Evolutionary conservation across 2,113 vertebrate species (phyloP).

Genomic region (Machaerirhynchus nigripectus): DNA sequence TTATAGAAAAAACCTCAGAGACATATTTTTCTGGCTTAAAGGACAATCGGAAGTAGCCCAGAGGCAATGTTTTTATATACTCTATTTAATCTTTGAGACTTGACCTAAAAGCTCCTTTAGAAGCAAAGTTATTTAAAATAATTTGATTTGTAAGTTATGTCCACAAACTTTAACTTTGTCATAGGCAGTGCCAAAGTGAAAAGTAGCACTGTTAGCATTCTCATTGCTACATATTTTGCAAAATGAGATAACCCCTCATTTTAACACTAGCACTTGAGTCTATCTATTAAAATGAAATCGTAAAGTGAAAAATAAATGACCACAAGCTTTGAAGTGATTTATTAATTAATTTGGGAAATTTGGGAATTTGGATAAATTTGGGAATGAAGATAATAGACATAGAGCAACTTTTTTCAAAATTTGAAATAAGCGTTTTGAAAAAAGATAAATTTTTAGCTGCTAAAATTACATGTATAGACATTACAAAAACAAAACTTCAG

Average conservation of each 20-base stretch:
- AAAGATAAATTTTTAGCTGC: neutral
- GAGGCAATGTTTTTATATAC: conserved; percentile 73
- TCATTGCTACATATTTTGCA: conserved; percentile 48
- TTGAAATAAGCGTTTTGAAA: neutral
- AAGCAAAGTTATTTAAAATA: conserved; percentile 62
- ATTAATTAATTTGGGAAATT: conserved; percentile 55
- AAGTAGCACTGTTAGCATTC: conserved; percentile 18
- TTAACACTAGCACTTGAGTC: conserved; percentile 30
- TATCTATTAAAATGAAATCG: conserved; percentile 53
- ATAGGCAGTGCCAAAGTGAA: neutral
- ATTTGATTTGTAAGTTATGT: conserved; percentile 56
- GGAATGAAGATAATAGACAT: neutral
- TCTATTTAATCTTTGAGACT: conserved; percentile 58
- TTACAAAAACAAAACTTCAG: neutral
- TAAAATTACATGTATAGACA: neutral
- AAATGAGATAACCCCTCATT: conserved; percentile 52
- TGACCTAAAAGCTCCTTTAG: conserved; percentile 70
- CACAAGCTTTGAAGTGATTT: conserved; percentile 46
- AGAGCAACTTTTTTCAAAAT: neutral
- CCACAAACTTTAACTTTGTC: conserved; percentile 42
- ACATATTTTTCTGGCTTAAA: conserved; percentile 72
- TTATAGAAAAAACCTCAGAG: conserved; percentile 65
- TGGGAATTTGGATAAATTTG: conserved; percentile 23
- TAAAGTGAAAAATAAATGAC: conserved; percentile 66
- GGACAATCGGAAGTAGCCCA: conserved; percentile 70